Evolutionary conservation across 2,888 invertebrate species (phyloP).

Genomic region (Sabatieria punctata): DNA sequence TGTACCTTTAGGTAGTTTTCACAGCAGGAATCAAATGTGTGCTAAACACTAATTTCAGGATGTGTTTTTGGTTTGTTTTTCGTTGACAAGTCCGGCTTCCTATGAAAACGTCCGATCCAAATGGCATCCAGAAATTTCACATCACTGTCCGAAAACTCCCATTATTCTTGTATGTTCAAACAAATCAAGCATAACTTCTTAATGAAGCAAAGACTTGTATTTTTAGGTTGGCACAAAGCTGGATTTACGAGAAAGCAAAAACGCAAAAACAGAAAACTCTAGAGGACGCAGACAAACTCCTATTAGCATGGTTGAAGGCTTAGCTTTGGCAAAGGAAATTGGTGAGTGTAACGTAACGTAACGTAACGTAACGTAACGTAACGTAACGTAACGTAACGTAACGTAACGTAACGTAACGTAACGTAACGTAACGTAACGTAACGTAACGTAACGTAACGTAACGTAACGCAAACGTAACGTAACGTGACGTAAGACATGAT

Average conservation of each 20-base stretch:
- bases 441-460: too few species aligned
- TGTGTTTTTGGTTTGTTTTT: slow-evolving; percentile 96
- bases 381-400: too few species aligned
- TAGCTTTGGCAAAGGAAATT: slow-evolving; percentile 89
- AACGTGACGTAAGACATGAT: too few species aligned
- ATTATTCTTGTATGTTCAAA: slow-evolving; percentile 72
- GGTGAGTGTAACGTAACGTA: slow-evolving; percentile 89
- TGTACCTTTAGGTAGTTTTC: too few species aligned
- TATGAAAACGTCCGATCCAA: slow-evolving; percentile 98
- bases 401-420: too few species aligned
- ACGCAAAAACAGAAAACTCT: slow-evolving; percentile 85
- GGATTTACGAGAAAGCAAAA: slow-evolving; percentile 85
- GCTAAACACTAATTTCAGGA: slow-evolving; percentile 43
- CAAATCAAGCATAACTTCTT: too few species aligned
- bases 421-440: too few species aligned
- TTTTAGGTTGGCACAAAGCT: slow-evolving; percentile 96
- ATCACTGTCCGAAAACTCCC: slow-evolving; percentile 98
- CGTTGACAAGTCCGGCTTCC: slow-evolving; percentile 93
- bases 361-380: too few species aligned
- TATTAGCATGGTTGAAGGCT: slow-evolving; percentile 89
- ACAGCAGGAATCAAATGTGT: slow-evolving; percentile 17
- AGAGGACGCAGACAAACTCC: slow-evolving; percentile 92
- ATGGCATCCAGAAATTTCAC: slow-evolving; percentile 99
- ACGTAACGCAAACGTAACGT: too few species aligned
- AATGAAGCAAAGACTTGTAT: neutral